Conservation (phyloP, 1,140 invertebrate genomes). For the Panagrolaimus sp. region DNA sequence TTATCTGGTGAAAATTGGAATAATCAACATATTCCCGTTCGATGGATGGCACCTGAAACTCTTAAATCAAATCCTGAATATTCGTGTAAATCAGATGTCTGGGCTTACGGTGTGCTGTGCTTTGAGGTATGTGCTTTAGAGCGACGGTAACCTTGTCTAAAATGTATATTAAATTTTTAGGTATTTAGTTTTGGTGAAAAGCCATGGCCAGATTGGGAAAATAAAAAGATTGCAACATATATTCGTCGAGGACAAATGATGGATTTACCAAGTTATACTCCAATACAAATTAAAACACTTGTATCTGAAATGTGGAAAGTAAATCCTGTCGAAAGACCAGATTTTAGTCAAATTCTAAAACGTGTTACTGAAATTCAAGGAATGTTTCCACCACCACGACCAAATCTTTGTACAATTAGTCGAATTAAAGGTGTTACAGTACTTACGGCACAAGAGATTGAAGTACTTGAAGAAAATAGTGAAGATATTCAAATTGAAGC, state of each 20-base stretch:
- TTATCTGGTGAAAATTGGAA: constrained; percentile 43
- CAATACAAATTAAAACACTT: background rate
- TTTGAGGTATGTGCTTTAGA: background rate
- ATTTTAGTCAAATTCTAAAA: background rate
- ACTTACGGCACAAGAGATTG: background rate
- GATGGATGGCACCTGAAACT: constrained; percentile 96
- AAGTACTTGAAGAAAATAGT: constrained; percentile 4
- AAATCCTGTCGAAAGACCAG: background rate
- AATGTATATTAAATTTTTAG: constrained; percentile 50
- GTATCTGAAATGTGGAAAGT: constrained; percentile 4
- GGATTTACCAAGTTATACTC: constrained; percentile 1
- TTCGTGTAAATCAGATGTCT: constrained; percentile 83
- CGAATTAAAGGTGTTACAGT: background rate
- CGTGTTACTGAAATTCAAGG: background rate
- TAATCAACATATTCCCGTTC: constrained; percentile 9
- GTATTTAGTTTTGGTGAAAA: constrained; percentile 47
- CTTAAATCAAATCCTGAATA: constrained; percentile 79
- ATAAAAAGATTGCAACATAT: constrained; percentile 19
- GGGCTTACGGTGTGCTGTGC: background rate
- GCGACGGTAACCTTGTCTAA: constrained; percentile 25
- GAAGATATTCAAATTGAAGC: constrained; percentile 12
- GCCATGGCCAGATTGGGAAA: constrained; percentile 33
- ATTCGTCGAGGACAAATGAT: constrained; percentile 18
- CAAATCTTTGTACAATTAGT: background rate
- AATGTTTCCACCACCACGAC: background rate